Conservation (phyloP, 2,113 vertebrate genomes). For the Fregata magnificens region DNA sequence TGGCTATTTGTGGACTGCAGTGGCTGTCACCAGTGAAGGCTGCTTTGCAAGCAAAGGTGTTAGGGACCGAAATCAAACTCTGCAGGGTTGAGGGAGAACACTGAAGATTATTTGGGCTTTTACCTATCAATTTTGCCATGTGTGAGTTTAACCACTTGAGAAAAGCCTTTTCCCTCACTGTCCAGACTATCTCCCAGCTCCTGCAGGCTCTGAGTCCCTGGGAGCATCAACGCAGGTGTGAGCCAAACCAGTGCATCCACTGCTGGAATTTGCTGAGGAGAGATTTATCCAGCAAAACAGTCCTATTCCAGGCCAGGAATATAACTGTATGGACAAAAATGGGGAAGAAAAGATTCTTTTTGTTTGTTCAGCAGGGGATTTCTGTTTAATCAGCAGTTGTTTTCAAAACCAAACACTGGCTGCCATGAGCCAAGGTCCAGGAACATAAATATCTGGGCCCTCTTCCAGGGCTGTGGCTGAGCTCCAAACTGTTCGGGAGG, state of each 20-base stretch:
- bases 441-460: conserved; percentile 36
- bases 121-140: not conserved
- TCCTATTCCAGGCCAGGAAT: not conserved
- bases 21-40: not conserved
- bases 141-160: not conserved
- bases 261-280: not conserved
- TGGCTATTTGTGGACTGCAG: not conserved
- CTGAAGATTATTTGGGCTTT: not conserved
- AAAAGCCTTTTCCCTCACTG: not conserved
- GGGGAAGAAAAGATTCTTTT: not conserved
- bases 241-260: not conserved
- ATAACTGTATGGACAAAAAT: not conserved
- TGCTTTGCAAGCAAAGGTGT: not conserved
- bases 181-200: not conserved
- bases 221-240: not conserved
- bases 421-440: conserved; percentile 40
- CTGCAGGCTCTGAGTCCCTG: not conserved
- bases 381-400: conserved; percentile 61
- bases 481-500: not conserved
- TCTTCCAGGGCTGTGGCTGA: conserved; percentile 16
- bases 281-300: not conserved
- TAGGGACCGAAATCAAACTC: not conserved
- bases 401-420: conserved; percentile 43
- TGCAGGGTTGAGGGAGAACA: not conserved
- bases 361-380: conserved; percentile 33